Percentiles rank a stretch among this genome's conserved stretches.
These are phyloP conservation scores for Holothuria glaberrima DNA, from an alignment of 35 echinoderm and acorn worm genomes.

Conservation along the genomic window DNA sequence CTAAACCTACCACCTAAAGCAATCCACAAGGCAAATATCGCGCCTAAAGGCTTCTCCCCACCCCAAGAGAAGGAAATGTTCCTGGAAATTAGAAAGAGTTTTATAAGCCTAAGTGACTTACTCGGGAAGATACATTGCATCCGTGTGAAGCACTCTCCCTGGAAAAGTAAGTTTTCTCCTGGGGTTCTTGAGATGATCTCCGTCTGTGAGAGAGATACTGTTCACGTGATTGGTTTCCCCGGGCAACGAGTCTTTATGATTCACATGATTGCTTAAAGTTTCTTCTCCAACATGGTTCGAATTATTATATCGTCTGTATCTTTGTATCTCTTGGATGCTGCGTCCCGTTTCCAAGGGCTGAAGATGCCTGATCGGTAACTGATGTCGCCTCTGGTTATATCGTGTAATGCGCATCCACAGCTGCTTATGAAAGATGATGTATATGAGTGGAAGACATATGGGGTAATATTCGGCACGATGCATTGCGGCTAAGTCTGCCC, in stretches of 20 bases:
- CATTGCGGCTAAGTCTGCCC: constrained; percentile 71
- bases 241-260: neutral
- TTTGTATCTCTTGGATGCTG: constrained; percentile 41
- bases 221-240: neutral
- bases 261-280: neutral
- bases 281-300: constrained; percentile 8
- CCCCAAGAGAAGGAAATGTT: too few species aligned
- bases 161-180: constrained; percentile 6
- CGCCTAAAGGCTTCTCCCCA: too few species aligned
- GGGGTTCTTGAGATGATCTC: neutral
- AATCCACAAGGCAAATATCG: too few species aligned
- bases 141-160: constrained; percentile 13
- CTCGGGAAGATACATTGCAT: constrained; percentile 30
- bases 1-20: too few species aligned
- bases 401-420: constrained; percentile 73
- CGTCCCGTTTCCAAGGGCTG: constrained; percentile 22
- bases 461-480: constrained; percentile 84
- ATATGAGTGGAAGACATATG: constrained; percentile 72
- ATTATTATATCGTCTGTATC: constrained; percentile 40
- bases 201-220: constrained; percentile 13
- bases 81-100: too few species aligned
- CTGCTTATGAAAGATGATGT: constrained; percentile 79
- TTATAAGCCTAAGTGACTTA: too few species aligned
- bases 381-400: constrained; percentile 26
- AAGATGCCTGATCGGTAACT: constrained; percentile 18